phyloP scores from a whole-genome alignment of 30 jellyfish, hydroid and myxozoan species.

The Hydractinia echinata region DNA sequence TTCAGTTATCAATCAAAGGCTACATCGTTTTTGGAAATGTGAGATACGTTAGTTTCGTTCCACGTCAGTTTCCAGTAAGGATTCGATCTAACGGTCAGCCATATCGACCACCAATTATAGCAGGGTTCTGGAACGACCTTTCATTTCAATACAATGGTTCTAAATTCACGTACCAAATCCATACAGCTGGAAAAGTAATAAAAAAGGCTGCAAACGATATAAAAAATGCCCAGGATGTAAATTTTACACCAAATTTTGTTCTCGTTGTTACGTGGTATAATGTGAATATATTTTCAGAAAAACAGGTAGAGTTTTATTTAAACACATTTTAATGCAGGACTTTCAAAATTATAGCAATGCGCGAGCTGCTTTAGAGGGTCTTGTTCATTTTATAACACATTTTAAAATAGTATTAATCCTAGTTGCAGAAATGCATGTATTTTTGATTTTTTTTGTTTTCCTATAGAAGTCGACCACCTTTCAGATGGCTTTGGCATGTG shows the following conservation, averaged over 20 bases:
- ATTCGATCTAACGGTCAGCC: background rate
- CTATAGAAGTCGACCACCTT: background rate
- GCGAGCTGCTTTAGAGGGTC: too few relatives aligned
- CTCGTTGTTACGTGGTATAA: background rate
- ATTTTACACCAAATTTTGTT: background rate
- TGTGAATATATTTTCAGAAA: background rate
- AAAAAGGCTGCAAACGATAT: background rate
- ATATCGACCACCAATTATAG: background rate
- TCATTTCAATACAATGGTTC: background rate
- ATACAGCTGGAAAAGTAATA: background rate
- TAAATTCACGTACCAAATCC: background rate
- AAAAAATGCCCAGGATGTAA: background rate
- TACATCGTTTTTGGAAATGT: conserved; percentile 2
- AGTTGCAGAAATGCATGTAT: too few relatives aligned
- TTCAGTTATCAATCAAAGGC: conserved; percentile 8
- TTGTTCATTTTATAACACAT: too few relatives aligned
- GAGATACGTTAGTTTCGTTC: background rate
- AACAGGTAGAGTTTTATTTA: too few relatives aligned
- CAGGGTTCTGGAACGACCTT: conserved; percentile 4
- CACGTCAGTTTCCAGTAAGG: conserved; percentile 4
- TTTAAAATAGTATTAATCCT: too few relatives aligned
- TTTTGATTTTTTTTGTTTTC: background rate
- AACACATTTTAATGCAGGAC: too few relatives aligned
- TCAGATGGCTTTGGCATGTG: conserved; percentile 22
- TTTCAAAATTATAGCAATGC: too few relatives aligned